These are phyloP conservation scores for Ophiothrix spiculata DNA, from an alignment of 35 echinoderm and acorn worm genomes.

Conservation along the genomic window DNA sequence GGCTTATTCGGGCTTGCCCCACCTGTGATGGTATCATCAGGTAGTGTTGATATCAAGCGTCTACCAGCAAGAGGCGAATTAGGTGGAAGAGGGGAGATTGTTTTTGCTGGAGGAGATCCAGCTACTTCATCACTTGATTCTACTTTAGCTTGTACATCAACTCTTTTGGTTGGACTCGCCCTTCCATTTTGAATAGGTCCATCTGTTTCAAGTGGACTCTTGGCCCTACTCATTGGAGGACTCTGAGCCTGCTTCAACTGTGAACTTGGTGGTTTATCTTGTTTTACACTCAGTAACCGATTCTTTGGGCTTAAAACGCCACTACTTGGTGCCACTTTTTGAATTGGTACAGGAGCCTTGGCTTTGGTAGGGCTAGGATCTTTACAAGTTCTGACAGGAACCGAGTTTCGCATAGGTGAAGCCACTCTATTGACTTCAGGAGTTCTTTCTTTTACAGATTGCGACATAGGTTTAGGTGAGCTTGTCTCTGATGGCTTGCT, in stretches of 20 bases:
- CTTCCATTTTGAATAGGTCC: background rate
- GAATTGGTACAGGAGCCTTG: background rate
- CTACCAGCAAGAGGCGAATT: background rate
- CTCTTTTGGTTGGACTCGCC: background rate
- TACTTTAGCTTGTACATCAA: background rate
- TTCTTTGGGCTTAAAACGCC: background rate
- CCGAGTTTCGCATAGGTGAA: background rate
- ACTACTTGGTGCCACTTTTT: background rate
- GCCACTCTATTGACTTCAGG: background rate
- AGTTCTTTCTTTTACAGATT: background rate
- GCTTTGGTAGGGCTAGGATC: background rate
- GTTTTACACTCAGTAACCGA: background rate
- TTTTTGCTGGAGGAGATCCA: background rate
- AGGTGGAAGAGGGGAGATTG: slow-evolving; percentile 48
- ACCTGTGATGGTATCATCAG: slow-evolving; percentile 20
- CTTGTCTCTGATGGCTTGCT: background rate
- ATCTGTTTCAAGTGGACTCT: background rate
- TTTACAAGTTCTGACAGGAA: background rate
- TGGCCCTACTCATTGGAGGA: background rate
- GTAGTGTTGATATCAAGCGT: background rate
- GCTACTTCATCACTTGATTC: background rate
- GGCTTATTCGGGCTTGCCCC: slow-evolving; percentile 7
- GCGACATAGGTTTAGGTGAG: background rate
- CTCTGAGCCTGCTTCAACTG: background rate
- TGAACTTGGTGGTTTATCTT: background rate